A percentile compares a stretch with the other conserved stretches of the same genome.
phyloP scores from a whole-genome alignment of 2,113 vertebrate species.

The Halichoeres trimaculatus region DNA sequence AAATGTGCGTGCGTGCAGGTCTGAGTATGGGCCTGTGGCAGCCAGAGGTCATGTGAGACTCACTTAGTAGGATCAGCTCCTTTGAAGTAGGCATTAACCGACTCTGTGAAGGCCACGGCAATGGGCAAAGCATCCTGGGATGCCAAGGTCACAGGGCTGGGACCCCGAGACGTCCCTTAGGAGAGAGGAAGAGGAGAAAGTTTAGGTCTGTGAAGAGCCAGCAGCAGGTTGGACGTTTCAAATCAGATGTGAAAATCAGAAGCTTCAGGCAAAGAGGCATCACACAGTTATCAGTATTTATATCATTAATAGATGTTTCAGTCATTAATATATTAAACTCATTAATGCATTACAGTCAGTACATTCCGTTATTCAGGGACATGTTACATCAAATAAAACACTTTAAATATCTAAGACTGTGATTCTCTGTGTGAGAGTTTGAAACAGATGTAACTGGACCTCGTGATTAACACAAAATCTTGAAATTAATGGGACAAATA shows the following conservation, averaged over 20 bases:
- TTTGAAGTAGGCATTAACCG: slow-evolving; percentile 99
- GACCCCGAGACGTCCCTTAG: slow-evolving; percentile 95
- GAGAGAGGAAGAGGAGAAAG: slow-evolving; percentile 44
- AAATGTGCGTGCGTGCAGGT: slow-evolving; percentile 39
- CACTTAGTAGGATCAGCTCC: slow-evolving; percentile 98
- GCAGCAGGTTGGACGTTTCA: slow-evolving; percentile 35
- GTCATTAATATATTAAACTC: not conserved
- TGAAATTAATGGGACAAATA: too few relatives aligned
- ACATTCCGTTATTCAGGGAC: slow-evolving; percentile 39
- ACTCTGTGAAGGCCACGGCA: slow-evolving; percentile 96
- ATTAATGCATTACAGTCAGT: slow-evolving; percentile 37
- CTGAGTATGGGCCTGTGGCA: slow-evolving; percentile 34
- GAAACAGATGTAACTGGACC: too few relatives aligned
- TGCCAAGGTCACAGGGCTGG: slow-evolving; percentile 95
- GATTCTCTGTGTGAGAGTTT: too few relatives aligned
- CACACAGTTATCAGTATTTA: too few relatives aligned
- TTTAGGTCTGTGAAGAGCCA: slow-evolving; percentile 40
- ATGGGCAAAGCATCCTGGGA: slow-evolving; percentile 95
- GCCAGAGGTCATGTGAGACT: slow-evolving; percentile 82
- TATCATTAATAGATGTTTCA: too few relatives aligned
- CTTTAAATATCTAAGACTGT: too few relatives aligned
- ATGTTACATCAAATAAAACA: too few relatives aligned
- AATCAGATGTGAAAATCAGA: slow-evolving; percentile 21
- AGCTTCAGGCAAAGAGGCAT: not conserved
- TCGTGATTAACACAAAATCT: too few relatives aligned